These are phyloP conservation scores for Eristalis pertinax DNA, from an alignment of 2,888 invertebrate genomes.

Conservation along the genomic window DNA sequence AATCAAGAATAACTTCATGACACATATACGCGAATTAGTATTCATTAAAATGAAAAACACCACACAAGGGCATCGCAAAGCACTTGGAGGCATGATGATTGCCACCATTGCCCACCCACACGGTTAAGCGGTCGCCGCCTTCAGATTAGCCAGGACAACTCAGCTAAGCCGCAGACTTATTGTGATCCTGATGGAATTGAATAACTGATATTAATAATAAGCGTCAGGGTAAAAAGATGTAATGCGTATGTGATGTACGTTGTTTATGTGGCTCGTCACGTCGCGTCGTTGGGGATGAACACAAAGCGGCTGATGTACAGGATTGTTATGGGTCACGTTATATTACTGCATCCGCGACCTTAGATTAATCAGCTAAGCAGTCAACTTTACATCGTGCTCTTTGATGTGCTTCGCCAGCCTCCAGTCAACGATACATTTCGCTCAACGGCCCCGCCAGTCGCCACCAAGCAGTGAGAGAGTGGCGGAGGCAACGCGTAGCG, in stretches of 20 bases:
- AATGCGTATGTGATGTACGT: background rate
- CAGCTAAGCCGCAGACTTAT: slow-evolving; percentile 53
- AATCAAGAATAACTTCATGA: slow-evolving; percentile 26
- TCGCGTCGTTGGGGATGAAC: background rate
- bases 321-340: slow-evolving; percentile 61
- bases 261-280: background rate
- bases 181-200: slow-evolving; percentile 17
- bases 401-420: background rate
- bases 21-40: slow-evolving; percentile 36
- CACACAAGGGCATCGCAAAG: background rate
- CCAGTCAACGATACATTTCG: background rate
- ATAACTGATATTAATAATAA: slow-evolving; percentile 61
- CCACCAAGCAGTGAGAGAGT: background rate
- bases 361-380: slow-evolving; percentile 55
- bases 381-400: background rate
- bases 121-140: background rate
- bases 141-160: slow-evolving; percentile 3
- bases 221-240: slow-evolving; percentile 29
- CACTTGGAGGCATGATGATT: slow-evolving; percentile 12
- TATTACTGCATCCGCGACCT: slow-evolving; percentile 34
- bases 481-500: slow-evolving; percentile 19
- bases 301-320: slow-evolving; percentile 34
- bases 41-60: slow-evolving; percentile 25
- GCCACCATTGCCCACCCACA: slow-evolving; percentile 17
- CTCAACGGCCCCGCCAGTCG: background rate